Conservation (phyloP, 2,113 vertebrate species). For the Podocnemis expansa region DNA sequence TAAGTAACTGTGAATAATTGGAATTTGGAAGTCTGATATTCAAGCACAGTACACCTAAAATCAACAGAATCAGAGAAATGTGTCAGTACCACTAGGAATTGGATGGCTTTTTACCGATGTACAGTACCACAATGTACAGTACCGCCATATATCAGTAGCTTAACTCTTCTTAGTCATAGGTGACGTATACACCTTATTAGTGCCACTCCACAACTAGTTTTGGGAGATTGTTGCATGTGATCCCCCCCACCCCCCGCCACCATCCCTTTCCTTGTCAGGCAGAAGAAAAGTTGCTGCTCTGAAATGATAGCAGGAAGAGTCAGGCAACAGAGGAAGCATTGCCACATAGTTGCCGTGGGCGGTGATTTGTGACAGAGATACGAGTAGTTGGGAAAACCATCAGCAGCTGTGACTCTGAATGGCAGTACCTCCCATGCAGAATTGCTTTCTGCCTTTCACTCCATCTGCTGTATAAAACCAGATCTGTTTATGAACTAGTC, state of each 20-base stretch:
- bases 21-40: background rate
- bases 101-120: background rate
- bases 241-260: background rate
- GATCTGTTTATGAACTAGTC: background rate
- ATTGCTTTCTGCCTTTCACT: background rate
- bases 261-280: background rate
- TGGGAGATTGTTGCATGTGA: background rate
- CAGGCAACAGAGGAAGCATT: background rate
- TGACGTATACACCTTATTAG: background rate
- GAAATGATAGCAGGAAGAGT: background rate
- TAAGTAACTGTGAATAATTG: background rate
- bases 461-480: background rate
- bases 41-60: background rate
- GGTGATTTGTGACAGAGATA: background rate
- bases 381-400: background rate
- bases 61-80: background rate
- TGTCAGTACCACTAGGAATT: background rate
- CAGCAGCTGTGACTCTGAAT: background rate
- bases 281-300: background rate
- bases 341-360: background rate
- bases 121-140: background rate
- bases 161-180: background rate
- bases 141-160: background rate
- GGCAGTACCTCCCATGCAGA: background rate
- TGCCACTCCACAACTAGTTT: background rate